Conservation (phyloP, 2,888 invertebrate genomes). For the Frankliniella fusca region DNA sequence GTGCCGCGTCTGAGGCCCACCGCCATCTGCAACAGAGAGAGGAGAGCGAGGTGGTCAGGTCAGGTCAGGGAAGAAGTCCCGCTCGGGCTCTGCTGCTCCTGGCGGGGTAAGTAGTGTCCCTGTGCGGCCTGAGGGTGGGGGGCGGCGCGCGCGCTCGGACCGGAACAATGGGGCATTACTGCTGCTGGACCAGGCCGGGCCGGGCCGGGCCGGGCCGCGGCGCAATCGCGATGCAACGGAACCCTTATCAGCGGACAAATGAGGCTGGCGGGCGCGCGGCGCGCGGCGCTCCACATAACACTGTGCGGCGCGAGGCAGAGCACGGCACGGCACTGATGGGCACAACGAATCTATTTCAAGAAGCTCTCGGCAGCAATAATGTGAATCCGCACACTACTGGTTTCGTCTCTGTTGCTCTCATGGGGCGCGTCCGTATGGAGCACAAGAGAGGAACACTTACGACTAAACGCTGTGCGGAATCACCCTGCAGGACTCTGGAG, state of each 20-base stretch:
- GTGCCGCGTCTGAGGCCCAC: slow-evolving; percentile 44
- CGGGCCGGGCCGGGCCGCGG: neutral
- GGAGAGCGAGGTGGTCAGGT: neutral
- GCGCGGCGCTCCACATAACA: neutral
- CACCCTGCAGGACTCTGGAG: too few species aligned
- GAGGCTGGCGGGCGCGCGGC: neutral
- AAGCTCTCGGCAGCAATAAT: too few species aligned
- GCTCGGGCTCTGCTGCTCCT: neutral
- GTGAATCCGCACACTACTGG: too few species aligned
- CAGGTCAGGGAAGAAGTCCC: too few species aligned
- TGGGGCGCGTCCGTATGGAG: too few species aligned
- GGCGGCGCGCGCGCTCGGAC: neutral
- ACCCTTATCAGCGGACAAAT: neutral
- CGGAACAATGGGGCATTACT: neutral
- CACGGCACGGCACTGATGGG: too few species aligned
- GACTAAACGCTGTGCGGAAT: too few species aligned
- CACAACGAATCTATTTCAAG: too few species aligned
- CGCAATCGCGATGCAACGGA: too few species aligned
- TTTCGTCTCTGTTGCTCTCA: too few species aligned
- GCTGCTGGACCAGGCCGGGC: neutral
- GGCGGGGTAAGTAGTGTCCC: too few species aligned
- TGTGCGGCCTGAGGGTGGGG: neutral
- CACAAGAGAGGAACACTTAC: too few species aligned
- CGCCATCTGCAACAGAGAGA: slow-evolving; percentile 46
- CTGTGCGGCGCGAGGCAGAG: neutral